Conservation (phyloP, 2,797 vertebrate species). For the Glyptemys insculpta region DNA sequence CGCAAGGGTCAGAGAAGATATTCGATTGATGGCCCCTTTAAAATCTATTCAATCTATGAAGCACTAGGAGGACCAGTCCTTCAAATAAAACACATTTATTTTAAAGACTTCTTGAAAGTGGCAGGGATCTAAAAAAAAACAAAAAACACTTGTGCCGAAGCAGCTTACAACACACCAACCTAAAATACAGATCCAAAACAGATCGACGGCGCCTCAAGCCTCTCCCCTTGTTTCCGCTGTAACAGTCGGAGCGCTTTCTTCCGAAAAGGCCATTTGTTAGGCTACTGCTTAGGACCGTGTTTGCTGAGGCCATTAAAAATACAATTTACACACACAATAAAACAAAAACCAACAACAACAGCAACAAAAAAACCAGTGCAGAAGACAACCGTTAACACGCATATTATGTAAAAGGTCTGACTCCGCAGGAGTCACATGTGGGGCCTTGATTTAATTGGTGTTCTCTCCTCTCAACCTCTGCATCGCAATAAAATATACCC, state of each 20-base stretch:
- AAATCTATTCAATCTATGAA: neutral
- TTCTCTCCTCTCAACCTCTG: neutral
- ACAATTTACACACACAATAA: neutral
- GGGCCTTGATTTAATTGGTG: no score
- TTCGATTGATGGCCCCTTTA: neutral
- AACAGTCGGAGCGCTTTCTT: neutral
- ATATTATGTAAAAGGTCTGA: neutral
- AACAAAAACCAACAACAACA: neutral
- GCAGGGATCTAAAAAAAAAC: neutral
- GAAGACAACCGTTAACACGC: neutral
- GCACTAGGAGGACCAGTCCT: neutral
- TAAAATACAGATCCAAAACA: neutral
- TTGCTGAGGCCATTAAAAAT: neutral
- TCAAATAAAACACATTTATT: neutral
- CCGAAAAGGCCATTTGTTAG: neutral
- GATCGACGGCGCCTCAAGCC: accelerated
- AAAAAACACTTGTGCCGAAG: neutral
- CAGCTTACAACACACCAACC: neutral
- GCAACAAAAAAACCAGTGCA: no score
- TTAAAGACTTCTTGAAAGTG: neutral
- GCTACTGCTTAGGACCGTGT: neutral
- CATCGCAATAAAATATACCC: neutral
- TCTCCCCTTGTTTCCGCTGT: neutral
- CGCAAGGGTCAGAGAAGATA: neutral
- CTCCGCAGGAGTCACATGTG: neutral